Evolutionary conservation across 2,888 invertebrate genomes (phyloP).

Genomic region (Chelonus formosanus): DNA sequence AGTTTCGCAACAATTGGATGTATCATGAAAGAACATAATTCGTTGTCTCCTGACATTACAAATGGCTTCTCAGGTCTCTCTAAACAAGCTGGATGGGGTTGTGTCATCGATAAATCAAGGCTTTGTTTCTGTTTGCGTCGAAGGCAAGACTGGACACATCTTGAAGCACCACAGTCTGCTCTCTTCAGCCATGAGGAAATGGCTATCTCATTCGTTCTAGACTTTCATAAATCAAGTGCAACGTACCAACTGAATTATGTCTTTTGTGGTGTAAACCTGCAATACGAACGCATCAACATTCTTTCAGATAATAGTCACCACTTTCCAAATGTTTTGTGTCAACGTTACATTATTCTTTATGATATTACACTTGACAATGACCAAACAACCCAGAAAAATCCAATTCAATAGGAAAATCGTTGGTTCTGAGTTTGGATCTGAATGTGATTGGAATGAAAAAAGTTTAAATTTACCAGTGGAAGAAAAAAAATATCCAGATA

Average conservation of each 20-base stretch:
- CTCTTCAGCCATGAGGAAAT: conserved; percentile 31
- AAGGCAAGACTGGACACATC: conserved; percentile 40
- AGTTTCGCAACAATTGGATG: conserved; percentile 6
- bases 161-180: conserved; percentile 22
- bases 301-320: no score
- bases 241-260: conserved; percentile 40
- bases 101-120: conserved; percentile 41
- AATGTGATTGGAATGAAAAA: not conserved
- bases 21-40: conserved; percentile 18
- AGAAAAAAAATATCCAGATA: no score
- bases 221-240: conserved; percentile 42
- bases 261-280: conserved; percentile 16
- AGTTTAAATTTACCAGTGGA: no score
- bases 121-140: conserved; percentile 45
- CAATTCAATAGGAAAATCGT: no score
- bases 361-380: no score
- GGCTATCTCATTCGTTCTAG: conserved; percentile 36
- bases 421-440: not conserved
- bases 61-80: conserved; percentile 15
- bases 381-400: no score
- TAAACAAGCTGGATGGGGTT: not conserved
- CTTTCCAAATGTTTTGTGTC: no score
- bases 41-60: conserved; percentile 11
- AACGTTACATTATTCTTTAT: no score
- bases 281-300: no score